These are phyloP conservation scores for Nemurella pictetii DNA, from an alignment of 2,888 invertebrate species.

Conservation along the genomic window DNA sequence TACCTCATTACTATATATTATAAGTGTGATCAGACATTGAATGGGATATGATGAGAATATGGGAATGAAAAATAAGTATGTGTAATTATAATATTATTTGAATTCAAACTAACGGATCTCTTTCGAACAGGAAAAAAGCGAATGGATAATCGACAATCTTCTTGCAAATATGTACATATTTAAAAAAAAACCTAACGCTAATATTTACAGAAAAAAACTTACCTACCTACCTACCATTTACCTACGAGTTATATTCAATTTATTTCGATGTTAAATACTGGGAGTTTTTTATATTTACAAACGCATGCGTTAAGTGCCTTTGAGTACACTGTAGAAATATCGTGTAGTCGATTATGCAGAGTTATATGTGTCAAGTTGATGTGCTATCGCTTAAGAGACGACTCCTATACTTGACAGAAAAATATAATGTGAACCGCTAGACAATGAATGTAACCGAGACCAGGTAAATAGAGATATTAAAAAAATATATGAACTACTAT, in stretches of 20 bases:
- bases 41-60: neutral
- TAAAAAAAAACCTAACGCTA: slow-evolving; percentile 2
- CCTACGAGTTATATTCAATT: neutral
- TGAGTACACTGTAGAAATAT: slow-evolving; percentile 23
- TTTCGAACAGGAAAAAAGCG: slow-evolving; percentile 1
- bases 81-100: slow-evolving; percentile 20
- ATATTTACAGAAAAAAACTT: neutral
- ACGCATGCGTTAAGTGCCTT: slow-evolving; percentile 26
- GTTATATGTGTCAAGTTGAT: neutral
- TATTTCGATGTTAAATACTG: slow-evolving; percentile 4
- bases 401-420: neutral
- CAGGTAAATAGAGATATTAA: neutral
- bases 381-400: neutral
- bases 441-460: neutral
- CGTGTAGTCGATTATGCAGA: neutral
- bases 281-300: slow-evolving; percentile 23
- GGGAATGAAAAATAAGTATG: neutral
- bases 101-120: slow-evolving; percentile 25
- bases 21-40: neutral
- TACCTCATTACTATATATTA: slow-evolving; percentile 10
- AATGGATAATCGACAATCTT: slow-evolving; percentile 25
- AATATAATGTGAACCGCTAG: neutral
- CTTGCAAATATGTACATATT: slow-evolving; percentile 13
- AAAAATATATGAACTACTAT: neutral
- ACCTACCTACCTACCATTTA: neutral